Conservation (phyloP, 2,113 vertebrate species). For the Coptodon bakossiorum region DNA sequence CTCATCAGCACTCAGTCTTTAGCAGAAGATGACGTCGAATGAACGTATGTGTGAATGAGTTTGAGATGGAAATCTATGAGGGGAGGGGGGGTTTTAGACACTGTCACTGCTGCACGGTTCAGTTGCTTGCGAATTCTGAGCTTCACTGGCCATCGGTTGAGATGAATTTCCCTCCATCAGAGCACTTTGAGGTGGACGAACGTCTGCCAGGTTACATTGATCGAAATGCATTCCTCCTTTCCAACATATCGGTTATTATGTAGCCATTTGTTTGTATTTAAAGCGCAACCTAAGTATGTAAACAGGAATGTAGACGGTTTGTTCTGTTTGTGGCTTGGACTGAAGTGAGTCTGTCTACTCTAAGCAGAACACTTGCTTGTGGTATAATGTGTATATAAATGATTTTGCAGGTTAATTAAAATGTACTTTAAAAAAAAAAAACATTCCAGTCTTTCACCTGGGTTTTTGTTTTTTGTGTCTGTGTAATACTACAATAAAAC, state of each 20-base stretch:
- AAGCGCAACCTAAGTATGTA: not conserved
- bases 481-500: slow-evolving; percentile 34
- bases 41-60: not conserved
- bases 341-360: not conserved
- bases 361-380: not conserved
- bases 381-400: not conserved
- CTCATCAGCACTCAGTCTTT: slow-evolving; percentile 81
- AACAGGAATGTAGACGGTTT: not conserved
- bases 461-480: not conserved
- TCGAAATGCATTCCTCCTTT: not conserved
- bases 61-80: not conserved
- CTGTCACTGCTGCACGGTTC: not conserved
- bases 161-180: not conserved
- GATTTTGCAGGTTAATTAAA: not conserved
- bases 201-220: not conserved
- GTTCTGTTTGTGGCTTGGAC: not conserved
- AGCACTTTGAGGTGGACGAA: not conserved
- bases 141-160: not conserved
- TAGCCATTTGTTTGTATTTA: not conserved
- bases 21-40: slow-evolving; percentile 89
- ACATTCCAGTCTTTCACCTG: not conserved
- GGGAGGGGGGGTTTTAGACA: not conserved
- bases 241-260: not conserved
- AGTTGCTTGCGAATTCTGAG: not conserved
- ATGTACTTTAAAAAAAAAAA: slow-evolving; percentile 29